Percentiles rank a stretch among this genome's conserved stretches.
phyloP scores from a whole-genome alignment of 2,113 vertebrate genomes.

The Arenaria interpres region DNA sequence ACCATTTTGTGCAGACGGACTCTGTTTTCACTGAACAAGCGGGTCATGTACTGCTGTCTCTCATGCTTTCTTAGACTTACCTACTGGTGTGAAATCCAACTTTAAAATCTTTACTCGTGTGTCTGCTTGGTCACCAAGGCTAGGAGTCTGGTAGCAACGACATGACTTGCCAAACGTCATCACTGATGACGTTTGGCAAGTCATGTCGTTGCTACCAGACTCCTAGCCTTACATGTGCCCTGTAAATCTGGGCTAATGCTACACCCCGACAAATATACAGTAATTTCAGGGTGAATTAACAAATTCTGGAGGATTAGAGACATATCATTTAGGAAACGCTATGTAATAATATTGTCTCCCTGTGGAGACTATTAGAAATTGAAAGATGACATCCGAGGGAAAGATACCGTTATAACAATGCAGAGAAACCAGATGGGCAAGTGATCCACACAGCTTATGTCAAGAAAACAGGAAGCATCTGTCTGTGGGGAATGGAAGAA shows the following conservation, averaged over 20 bases:
- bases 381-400: conserved; percentile 10
- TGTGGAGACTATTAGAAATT: conserved; percentile 15
- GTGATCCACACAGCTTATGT: conserved; percentile 28
- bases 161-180: not conserved
- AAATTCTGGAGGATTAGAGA: not conserved
- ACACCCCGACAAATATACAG: not conserved
- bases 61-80: not conserved
- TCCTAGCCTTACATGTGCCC: not conserved
- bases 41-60: not conserved
- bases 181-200: not conserved
- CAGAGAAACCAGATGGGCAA: conserved; percentile 23
- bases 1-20: not conserved
- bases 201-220: not conserved
- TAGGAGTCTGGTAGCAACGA: too few species aligned
- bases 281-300: not conserved
- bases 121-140: not conserved
- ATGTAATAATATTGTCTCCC: not conserved
- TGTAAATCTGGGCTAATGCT: not conserved
- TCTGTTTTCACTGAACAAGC: not conserved
- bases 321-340: not conserved
- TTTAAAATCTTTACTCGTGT: not conserved
- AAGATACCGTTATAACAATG: not conserved
- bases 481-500: conserved; percentile 33
- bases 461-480: conserved; percentile 49
- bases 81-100: not conserved